Percentiles rank a stretch among this genome's conserved stretches.
phyloP scores from a whole-genome alignment of 2,797 vertebrate genomes.

The Sternarchorhynchus goeldii region DNA sequence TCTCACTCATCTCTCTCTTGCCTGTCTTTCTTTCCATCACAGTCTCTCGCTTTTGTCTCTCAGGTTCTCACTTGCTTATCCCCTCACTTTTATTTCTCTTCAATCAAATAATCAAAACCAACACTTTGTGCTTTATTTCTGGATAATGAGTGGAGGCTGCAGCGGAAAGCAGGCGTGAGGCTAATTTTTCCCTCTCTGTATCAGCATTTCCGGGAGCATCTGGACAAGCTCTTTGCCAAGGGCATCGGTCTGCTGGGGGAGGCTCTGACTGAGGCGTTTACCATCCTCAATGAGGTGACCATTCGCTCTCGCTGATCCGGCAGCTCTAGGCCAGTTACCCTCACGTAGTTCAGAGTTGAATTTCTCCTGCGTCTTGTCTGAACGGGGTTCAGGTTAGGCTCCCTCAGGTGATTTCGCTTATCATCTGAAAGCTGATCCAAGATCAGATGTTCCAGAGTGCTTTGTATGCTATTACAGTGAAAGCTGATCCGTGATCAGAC shows the following conservation, averaged over 20 bases:
- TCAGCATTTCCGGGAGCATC: constrained; percentile 96
- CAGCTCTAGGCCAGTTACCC: neutral
- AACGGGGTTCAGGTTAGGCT: too few species aligned
- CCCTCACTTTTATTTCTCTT: neutral
- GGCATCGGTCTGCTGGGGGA: constrained; percentile 94
- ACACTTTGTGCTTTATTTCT: neutral
- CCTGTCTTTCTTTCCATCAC: neutral
- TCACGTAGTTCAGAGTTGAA: too few species aligned
- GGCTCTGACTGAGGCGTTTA: constrained; percentile 93
- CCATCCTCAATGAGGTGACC: constrained; percentile 91
- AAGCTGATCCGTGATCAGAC: neutral
- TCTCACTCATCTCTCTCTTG: constrained; percentile 14
- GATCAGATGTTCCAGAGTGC: neutral
- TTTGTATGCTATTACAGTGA: neutral
- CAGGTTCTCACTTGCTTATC: neutral
- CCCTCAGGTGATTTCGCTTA: neutral
- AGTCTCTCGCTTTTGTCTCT: neutral
- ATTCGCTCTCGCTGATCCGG: neutral
- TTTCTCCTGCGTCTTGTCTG: too few species aligned
- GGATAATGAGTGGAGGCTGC: neutral
- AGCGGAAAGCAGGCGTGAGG: constrained; percentile 8
- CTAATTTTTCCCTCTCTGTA: constrained; percentile 28
- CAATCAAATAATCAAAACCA: neutral
- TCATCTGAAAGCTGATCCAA: neutral
- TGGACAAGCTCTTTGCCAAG: constrained; percentile 96